Percentiles rank a stretch among this genome's conserved stretches.
Conservation (phyloP, 2,797 vertebrate genomes). For the Molossus alvarezi region DNA sequence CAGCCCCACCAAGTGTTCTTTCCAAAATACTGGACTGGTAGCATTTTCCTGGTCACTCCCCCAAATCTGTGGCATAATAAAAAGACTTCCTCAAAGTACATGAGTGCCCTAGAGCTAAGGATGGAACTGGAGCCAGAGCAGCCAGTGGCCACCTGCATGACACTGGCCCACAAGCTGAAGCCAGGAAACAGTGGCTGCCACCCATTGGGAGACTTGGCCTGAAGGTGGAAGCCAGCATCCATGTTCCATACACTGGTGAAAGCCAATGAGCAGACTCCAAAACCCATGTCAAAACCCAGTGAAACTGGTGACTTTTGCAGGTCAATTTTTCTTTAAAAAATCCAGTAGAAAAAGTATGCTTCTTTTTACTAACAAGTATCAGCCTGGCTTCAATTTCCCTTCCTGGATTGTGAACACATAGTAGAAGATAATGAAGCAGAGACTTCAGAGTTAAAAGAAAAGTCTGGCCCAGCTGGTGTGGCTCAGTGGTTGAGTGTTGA, state of each 20-base stretch:
- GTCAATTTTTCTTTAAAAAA: background rate
- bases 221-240: rapidly evolving
- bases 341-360: no score
- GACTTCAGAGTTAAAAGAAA: background rate
- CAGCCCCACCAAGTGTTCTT: rapidly evolving
- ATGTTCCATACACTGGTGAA: background rate
- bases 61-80: no score
- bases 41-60: no score
- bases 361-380: background rate
- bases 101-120: no score
- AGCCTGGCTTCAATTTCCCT: background rate
- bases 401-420: background rate
- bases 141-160: background rate
- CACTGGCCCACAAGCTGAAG: rapidly evolving
- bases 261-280: background rate
- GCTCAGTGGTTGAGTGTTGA: no score
- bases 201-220: background rate
- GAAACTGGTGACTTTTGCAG: background rate
- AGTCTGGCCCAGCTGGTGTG: no score
- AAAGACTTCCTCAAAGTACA: no score
- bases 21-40: background rate
- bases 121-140: no score
- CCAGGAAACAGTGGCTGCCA: rapidly evolving
- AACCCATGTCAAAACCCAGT: background rate
- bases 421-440: background rate